These are phyloP conservation scores for Caenorhabditis remanei DNA, from an alignment of 1,140 invertebrate genomes.

Conservation along the genomic window DNA sequence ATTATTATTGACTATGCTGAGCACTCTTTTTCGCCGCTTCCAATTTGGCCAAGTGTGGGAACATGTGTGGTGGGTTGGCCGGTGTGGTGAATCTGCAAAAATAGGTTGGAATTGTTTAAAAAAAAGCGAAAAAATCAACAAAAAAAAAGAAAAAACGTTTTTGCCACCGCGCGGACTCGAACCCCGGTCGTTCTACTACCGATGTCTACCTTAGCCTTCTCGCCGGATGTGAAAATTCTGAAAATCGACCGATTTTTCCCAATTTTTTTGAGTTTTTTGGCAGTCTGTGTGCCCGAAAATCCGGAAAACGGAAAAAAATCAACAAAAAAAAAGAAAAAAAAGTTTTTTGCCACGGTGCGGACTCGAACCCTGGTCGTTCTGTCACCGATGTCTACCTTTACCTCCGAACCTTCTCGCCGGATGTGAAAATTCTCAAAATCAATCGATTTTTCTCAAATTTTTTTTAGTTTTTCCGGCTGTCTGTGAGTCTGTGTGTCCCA, in stretches of 20 bases:
- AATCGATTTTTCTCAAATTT: not conserved
- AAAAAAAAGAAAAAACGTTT: not conserved
- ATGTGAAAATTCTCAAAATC: not conserved
- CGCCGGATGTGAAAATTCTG: too few species aligned
- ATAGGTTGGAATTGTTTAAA: not conserved
- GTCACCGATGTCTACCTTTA: too few species aligned
- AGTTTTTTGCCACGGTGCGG: too few species aligned
- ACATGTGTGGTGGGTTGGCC: conserved; percentile 44
- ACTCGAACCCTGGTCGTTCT: too few species aligned
- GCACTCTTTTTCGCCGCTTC: not conserved
- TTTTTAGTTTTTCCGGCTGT: too few species aligned
- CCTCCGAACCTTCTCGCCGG: not conserved
- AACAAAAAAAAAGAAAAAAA: not conserved
- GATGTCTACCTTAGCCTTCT: too few species aligned
- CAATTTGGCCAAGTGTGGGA: not conserved
- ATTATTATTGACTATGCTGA: not conserved
- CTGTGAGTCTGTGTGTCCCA: too few species aligned
- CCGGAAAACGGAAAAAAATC: not conserved
- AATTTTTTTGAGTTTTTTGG: too few species aligned
- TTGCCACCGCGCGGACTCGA: too few species aligned
- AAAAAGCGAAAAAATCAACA: not conserved
- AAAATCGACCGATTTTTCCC: too few species aligned
- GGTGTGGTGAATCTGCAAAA: conserved; percentile 35
- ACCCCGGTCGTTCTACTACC: too few species aligned
- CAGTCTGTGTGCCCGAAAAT: too few species aligned